A percentile compares a stretch with the other conserved stretches of the same genome.
These are phyloP conservation scores for Cyrtodaria siliqua DNA, from an alignment of 2,888 invertebrate genomes.

Conservation along the genomic window DNA sequence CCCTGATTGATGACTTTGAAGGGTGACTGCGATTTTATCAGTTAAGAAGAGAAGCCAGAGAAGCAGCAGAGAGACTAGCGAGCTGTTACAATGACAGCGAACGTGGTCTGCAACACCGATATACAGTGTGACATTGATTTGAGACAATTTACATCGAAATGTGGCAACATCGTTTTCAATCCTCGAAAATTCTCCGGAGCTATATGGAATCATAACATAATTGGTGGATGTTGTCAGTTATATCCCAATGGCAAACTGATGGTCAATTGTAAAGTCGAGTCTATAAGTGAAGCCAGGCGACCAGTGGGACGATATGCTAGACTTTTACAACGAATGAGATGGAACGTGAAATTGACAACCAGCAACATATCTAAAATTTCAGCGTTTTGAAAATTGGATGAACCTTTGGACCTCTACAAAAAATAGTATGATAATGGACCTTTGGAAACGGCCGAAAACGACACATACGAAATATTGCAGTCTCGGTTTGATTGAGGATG, in stretches of 20 bases:
- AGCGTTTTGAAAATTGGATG: constrained; percentile 15
- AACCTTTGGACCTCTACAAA: no score
- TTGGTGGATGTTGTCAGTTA: constrained; percentile 25
- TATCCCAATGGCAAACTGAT: constrained; percentile 14
- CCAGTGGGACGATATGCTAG: constrained; percentile 15
- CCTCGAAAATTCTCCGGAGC: constrained; percentile 3
- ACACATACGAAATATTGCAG: no score
- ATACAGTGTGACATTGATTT: constrained; percentile 8
- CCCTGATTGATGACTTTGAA: no score
- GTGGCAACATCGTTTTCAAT: constrained; percentile 6
- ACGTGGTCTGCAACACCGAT: no score
- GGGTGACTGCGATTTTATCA: no score
- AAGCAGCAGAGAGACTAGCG: no score
- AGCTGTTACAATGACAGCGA: constrained; percentile 9
- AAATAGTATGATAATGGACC: no score
- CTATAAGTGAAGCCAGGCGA: background rate
- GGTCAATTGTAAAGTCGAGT: constrained; percentile 3
- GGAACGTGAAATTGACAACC: constrained; percentile 3
- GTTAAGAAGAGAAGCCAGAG: no score
- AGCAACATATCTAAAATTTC: constrained; percentile 11
- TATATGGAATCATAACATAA: constrained; percentile 16
- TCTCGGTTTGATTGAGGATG: no score
- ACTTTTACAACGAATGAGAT: constrained; percentile 13
- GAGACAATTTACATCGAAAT: background rate
- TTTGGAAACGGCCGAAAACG: no score